Evolutionary conservation across 92 coral and sea anemone genomes (phyloP).

Genomic region (Umimayanthus chanpuru): DNA sequence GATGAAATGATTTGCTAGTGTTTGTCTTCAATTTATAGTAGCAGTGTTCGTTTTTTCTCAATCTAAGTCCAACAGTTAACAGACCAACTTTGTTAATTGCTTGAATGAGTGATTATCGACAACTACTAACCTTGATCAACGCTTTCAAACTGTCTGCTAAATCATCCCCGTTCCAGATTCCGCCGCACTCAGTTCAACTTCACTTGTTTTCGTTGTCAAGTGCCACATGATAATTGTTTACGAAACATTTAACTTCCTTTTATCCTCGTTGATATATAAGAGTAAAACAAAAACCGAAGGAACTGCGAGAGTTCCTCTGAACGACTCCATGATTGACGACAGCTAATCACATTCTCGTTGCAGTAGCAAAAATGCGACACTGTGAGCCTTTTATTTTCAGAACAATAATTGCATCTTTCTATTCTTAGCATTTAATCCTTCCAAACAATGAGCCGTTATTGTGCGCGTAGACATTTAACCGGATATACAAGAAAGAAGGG

Average conservation of each 20-base stretch:
- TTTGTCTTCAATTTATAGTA: neutral
- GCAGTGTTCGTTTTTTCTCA: neutral
- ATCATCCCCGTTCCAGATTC: neutral
- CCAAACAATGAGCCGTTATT: neutral
- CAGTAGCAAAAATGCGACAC: neutral
- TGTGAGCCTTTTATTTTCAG: neutral
- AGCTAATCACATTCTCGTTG: neutral
- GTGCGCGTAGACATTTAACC: neutral
- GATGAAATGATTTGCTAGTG: neutral
- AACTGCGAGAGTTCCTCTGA: neutral
- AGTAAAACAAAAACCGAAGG: neutral
- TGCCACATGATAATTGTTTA: neutral
- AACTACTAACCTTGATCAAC: conserved; percentile 2
- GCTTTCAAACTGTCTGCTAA: neutral
- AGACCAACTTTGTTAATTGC: neutral
- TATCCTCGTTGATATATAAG: neutral
- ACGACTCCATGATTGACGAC: neutral
- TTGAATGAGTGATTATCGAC: neutral
- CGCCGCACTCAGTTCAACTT: neutral
- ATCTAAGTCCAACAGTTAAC: neutral
- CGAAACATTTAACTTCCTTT: neutral
- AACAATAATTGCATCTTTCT: conserved; percentile 9
- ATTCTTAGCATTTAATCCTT: conserved; percentile 25
- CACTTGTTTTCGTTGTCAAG: no score
- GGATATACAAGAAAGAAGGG: neutral